Base-by-base conservation (phyloP, 1,140 invertebrate genomes). In the Tetraneura akinire region DNA sequence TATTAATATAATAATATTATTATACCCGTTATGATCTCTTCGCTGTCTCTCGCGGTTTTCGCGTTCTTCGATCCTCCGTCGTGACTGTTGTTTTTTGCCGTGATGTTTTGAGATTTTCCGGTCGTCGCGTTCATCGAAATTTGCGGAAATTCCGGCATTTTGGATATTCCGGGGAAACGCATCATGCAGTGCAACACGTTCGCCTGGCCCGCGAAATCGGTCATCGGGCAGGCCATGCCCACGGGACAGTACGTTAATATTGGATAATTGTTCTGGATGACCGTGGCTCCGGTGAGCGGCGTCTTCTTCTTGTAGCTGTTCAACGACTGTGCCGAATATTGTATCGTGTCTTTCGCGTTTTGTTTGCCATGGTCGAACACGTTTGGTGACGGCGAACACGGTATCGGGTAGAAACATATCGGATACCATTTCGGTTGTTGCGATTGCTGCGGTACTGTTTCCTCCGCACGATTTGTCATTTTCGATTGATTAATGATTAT, bases 131-230 rank as follows among this genome's bases (percentile, higher is more conserved):
- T n/a, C n/a, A n/a, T n/a, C n/a, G n/a, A n/a, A n/a, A n/a, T n/a
- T n/a, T n/a, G n/a, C 2, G 14, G 42, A n/a, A n/a, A 62, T n/a
- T 11, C 32, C 32, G 32, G 32, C 8, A 37, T 37, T 4, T 37
- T 1, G 23, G 21, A 16, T n/a, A 16, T 62, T 4, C 16, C 57
- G 26, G 45, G 21, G 26, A 11, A 32, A 32, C 32, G 51, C 42
- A 45, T 13, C 74, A 78, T 62, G 18, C 74, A 78, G 16, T 78
- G 74, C 21, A 78, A 47, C 37, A 10, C 45, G 18, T 62, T 62
- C 9, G 74, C 1, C n/a, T 62, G 74, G 29, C 74, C 74, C 4
- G 74, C 29, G 23, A 45, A 45, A 47, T 55, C 74, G 21, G 74
- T 16, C 9, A 29, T 45, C 37, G 51, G 14, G 16, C 74, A 78